Percentiles rank a stretch among this genome's conserved stretches.
Conservation (phyloP, 1,140 invertebrate genomes). For the Diploscapter pachys region DNA sequence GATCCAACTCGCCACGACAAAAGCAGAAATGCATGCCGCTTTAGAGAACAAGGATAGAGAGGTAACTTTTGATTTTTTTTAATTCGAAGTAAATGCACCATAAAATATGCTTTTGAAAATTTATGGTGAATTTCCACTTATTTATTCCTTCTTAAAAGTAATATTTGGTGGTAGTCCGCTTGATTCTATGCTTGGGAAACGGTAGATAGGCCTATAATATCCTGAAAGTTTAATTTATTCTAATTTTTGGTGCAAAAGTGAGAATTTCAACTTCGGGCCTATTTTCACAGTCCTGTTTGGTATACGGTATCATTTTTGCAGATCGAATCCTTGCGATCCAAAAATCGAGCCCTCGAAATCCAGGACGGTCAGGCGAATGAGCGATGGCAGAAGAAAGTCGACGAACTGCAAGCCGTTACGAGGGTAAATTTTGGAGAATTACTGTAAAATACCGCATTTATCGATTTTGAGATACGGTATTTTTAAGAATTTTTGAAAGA, state of each 20-base stretch:
- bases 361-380: conserved; percentile 45
- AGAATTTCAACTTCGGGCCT: no score
- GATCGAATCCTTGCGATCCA: conserved; percentile 46
- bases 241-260: no score
- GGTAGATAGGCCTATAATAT: no score
- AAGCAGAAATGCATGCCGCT: conserved; percentile 45
- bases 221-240: no score
- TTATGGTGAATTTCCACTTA: neutral
- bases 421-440: no score
- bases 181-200: no score
- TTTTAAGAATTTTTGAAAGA: no score
- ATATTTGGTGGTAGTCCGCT: no score
- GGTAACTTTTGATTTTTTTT: neutral
- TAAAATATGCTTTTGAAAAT: neutral
- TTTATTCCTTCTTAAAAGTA: neutral
- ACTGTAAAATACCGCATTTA: no score
- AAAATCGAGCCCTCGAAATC: conserved; percentile 45
- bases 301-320: neutral
- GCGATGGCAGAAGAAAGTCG: conserved; percentile 42
- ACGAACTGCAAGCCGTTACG: conserved; percentile 33
- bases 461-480: no score
- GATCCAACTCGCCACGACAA: conserved; percentile 35
- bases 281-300: no score
- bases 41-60: conserved; percentile 48
- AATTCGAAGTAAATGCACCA: neutral